Evolutionary conservation across 2,113 vertebrate species (phyloP).

Genomic region (Misgurnus anguillicaudatus): DNA sequence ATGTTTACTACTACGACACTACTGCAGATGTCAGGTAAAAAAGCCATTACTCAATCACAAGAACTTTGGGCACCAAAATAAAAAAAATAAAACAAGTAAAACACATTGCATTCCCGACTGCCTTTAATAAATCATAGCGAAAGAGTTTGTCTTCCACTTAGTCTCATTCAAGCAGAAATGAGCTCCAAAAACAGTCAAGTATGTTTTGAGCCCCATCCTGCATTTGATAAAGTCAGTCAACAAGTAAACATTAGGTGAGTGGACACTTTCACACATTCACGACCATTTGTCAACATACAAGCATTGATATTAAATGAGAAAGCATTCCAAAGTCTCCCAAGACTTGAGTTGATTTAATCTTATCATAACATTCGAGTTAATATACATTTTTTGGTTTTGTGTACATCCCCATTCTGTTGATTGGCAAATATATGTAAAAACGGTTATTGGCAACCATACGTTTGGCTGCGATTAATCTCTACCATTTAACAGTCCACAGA

Average conservation of each 20-base stretch:
- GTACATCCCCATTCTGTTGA: constrained; percentile 7
- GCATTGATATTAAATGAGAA: constrained; percentile 21
- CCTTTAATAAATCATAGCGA: constrained; percentile 23
- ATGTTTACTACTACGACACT: constrained; percentile 77
- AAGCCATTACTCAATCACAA: constrained; percentile 68
- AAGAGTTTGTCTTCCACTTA: not conserved
- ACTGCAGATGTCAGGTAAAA: constrained; percentile 70
- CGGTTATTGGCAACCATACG: constrained; percentile 15
- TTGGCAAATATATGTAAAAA: constrained; percentile 30
- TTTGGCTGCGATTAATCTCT: not conserved
- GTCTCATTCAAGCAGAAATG: constrained; percentile 31
- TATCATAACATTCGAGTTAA: constrained; percentile 19
- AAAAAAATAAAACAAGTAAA: constrained; percentile 35
- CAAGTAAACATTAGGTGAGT: constrained; percentile 8
- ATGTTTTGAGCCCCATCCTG: constrained; percentile 13
- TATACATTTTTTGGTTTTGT: constrained; percentile 23
- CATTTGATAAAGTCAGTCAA: constrained; percentile 41
- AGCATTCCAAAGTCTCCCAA: constrained; percentile 20
- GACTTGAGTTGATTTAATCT: constrained; percentile 1
- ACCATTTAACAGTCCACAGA: not conserved
- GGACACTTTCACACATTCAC: constrained; percentile 37
- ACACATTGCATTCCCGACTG: constrained; percentile 46
- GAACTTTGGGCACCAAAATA: constrained; percentile 64
- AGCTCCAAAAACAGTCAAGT: constrained; percentile 28
- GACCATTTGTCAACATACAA: constrained; percentile 16